Percentiles rank a stretch among this genome's conserved stretches.
Conservation (phyloP, 2,113 vertebrate genomes). For the Lethenteron camtschaticum region DNA sequence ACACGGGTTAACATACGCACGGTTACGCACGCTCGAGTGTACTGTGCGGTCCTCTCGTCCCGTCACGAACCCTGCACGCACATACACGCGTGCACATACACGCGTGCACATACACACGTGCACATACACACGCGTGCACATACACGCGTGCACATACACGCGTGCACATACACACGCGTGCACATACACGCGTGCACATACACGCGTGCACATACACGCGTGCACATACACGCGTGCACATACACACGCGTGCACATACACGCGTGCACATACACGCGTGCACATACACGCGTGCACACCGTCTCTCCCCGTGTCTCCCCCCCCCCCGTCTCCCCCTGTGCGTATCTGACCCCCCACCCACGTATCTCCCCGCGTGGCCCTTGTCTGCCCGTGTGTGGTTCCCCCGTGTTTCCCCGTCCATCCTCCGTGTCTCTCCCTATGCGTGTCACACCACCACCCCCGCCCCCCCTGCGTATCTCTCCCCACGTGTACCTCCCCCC, state of each 20-base stretch:
- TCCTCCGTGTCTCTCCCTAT: background rate
- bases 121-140: background rate
- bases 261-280: no score
- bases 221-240: background rate
- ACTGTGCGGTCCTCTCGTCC: slow-evolving; percentile 71
- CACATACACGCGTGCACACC: background rate
- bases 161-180: background rate
- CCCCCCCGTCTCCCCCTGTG: background rate
- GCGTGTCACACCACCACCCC: background rate
- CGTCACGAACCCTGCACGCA: slow-evolving; percentile 44
- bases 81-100: background rate
- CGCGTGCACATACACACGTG: background rate
- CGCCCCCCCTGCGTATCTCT: background rate
- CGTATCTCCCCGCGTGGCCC: background rate
- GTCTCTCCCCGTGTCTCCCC: background rate
- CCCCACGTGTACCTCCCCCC: background rate
- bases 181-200: background rate
- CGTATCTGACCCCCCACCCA: background rate
- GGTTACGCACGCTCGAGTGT: slow-evolving; percentile 33
- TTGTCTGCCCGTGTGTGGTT: background rate
- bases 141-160: background rate
- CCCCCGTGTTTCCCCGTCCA: background rate
- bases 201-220: background rate
- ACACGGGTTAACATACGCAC: no score
- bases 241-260: background rate